phyloP scores from a whole-genome alignment of 2,113 vertebrate species.

The Saiga tatarica region DNA sequence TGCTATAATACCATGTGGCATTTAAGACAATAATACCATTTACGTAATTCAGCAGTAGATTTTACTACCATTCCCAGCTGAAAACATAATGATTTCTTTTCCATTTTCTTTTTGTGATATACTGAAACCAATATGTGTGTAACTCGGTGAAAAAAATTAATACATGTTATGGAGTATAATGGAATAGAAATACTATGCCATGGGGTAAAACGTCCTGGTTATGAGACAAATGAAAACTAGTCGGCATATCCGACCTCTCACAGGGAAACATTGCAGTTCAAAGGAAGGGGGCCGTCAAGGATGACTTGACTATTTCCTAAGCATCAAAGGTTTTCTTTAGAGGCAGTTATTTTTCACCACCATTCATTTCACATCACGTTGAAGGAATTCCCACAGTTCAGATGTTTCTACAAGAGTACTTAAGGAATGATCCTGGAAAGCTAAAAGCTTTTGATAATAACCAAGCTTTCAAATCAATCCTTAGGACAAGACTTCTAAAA shows the following conservation, averaged over 20 bases:
- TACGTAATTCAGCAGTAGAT: neutral
- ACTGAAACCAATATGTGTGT: neutral
- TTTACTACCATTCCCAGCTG: neutral
- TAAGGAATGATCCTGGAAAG: neutral
- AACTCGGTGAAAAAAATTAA: neutral
- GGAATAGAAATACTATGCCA: neutral
- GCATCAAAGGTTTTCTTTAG: neutral
- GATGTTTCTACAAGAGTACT: neutral
- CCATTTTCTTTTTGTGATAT: neutral
- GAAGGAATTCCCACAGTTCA: neutral
- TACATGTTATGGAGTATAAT: neutral
- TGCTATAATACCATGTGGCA: neutral
- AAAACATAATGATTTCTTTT: neutral
- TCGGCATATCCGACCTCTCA: neutral
- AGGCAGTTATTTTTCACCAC: neutral
- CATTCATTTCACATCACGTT: neutral
- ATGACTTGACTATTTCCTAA: neutral
- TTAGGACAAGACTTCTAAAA: neutral
- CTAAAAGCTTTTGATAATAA: slow-evolving; percentile 8
- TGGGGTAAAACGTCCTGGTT: neutral
- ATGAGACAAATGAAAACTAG: neutral
- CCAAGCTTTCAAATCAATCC: slow-evolving; percentile 1
- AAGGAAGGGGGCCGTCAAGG: neutral
- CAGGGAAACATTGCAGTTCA: neutral
- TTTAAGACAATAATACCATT: neutral